Percentiles rank a stretch among this genome's conserved stretches.
phyloP scores from a whole-genome alignment of 1,140 invertebrate species.

The Zophobas atratus region DNA sequence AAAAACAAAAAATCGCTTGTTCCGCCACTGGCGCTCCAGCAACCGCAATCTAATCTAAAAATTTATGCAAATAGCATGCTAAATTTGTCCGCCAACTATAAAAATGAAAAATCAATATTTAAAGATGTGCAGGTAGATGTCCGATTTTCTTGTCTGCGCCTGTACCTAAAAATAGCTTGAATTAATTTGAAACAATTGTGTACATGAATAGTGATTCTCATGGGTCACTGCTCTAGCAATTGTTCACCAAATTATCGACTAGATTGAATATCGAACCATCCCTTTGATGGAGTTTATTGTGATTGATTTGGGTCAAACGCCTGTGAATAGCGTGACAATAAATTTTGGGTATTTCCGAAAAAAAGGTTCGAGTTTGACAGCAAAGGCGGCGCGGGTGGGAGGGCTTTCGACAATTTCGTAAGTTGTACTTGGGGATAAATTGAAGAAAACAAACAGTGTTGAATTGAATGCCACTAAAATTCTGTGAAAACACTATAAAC shows the following conservation, averaged over 20 bases:
- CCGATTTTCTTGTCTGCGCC: not conserved
- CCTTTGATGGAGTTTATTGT: constrained; percentile 16
- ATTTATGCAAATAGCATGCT: too few species aligned
- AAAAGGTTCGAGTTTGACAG: not conserved
- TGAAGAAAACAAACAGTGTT: too few species aligned
- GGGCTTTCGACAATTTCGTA: too few species aligned
- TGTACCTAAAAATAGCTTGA: not conserved
- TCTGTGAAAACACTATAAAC: too few species aligned
- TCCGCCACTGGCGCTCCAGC: too few species aligned
- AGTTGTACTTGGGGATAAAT: too few species aligned
- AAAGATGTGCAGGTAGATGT: not conserved
- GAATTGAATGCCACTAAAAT: too few species aligned
- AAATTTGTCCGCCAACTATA: too few species aligned
- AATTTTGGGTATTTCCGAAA: not conserved
- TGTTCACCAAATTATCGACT: constrained; percentile 13
- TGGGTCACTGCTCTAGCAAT: constrained; percentile 33
- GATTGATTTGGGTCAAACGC: constrained; percentile 30
- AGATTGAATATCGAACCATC: constrained; percentile 23
- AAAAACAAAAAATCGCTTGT: too few species aligned
- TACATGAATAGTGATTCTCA: constrained; percentile 4
- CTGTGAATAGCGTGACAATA: constrained; percentile 7
- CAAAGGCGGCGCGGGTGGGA: not conserved
- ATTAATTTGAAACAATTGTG: constrained; percentile 29
- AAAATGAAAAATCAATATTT: not conserved
- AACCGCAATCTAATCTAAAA: too few species aligned